Conservation (phyloP, 2,113 vertebrate species). For the Cnemophilus loriae region DNA sequence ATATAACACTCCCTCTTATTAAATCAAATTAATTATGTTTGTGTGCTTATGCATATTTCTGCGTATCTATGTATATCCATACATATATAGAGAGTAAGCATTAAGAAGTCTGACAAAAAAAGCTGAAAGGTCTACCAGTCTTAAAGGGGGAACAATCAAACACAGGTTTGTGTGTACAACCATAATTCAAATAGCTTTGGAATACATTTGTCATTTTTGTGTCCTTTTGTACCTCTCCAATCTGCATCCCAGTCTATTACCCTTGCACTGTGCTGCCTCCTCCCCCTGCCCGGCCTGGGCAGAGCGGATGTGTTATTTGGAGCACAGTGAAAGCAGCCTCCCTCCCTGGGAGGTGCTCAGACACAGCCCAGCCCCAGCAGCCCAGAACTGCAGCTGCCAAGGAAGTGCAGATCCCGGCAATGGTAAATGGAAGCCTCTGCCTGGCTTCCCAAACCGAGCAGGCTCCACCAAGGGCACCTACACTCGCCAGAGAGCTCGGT, state of each 20-base stretch:
- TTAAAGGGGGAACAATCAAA: background rate
- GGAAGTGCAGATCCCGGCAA: background rate
- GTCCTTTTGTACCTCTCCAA: background rate
- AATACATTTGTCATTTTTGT: accelerated
- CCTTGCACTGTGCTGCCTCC: background rate
- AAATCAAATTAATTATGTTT: background rate
- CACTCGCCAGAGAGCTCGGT: accelerated
- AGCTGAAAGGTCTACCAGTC: background rate
- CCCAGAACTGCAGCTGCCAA: background rate
- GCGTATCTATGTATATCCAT: too few relatives aligned
- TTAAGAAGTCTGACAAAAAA: background rate
- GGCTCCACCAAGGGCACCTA: background rate
- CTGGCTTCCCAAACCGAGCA: background rate
- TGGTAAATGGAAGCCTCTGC: background rate
- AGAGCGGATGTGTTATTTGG: background rate
- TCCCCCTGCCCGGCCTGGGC: background rate
- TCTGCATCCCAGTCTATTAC: accelerated
- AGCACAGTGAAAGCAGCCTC: background rate
- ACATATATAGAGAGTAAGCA: background rate
- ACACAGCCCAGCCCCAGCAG: background rate
- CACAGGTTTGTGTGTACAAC: background rate
- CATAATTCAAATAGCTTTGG: background rate
- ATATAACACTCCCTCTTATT: background rate
- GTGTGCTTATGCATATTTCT: background rate
- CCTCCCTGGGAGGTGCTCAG: background rate